Conservation (phyloP, 2,888 invertebrate species). For the Kryphioiulus occultus region DNA sequence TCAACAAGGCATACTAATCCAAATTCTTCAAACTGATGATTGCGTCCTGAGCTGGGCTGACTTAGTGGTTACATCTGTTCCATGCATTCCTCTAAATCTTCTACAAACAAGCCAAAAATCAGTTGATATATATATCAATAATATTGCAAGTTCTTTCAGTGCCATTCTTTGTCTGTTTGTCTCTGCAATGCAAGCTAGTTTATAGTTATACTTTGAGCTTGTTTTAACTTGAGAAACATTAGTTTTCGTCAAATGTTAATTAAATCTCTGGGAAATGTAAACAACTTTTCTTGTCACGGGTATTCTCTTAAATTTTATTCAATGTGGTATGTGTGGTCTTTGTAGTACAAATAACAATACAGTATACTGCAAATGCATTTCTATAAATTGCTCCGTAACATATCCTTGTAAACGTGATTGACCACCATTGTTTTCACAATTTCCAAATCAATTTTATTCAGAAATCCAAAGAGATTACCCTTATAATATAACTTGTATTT, state of each 20-base stretch:
- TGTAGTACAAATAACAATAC: background rate
- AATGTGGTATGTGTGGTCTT: background rate
- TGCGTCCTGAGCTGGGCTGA: too few species aligned
- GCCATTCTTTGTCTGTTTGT: background rate
- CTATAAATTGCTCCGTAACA: background rate
- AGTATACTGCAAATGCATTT: background rate
- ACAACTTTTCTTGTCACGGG: too few species aligned
- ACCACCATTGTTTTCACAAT: background rate
- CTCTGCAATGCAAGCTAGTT: background rate
- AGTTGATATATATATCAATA: too few species aligned
- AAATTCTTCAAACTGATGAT: background rate
- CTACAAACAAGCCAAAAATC: too few species aligned
- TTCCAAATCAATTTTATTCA: background rate
- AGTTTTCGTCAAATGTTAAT: background rate
- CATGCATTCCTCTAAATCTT: background rate
- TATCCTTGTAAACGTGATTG: background rate
- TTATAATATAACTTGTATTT: too few species aligned
- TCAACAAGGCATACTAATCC: background rate
- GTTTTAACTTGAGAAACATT: background rate
- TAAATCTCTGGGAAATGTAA: too few species aligned
- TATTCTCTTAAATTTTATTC: background rate
- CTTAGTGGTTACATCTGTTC: too few species aligned
- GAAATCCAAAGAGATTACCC: too few species aligned
- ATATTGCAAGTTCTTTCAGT: background rate
- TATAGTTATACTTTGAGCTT: background rate